phyloP scores from a whole-genome alignment of 2,888 invertebrate species.

The Artemia sp. region DNA sequence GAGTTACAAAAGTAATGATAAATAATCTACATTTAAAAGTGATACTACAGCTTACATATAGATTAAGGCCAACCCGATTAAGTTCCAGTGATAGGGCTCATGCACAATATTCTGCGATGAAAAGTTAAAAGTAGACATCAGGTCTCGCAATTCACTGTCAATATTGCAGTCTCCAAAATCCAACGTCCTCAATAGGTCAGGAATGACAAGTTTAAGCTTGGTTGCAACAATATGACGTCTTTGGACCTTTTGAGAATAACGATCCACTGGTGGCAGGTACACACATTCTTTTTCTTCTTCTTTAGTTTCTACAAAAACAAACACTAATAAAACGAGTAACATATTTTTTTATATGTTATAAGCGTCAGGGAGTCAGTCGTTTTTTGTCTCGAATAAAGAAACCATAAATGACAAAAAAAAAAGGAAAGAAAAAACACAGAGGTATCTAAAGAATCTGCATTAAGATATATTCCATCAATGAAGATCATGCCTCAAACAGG shows the following conservation, averaged over 20 bases:
- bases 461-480: too few species aligned
- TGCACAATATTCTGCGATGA: not conserved
- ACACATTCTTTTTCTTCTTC: not conserved
- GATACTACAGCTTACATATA: not conserved
- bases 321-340: too few species aligned
- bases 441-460: too few species aligned
- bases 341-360: too few species aligned
- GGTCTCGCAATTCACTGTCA: not conserved
- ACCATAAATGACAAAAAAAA: too few species aligned
- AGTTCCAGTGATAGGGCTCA: slow-evolving; percentile 4
- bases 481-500: too few species aligned
- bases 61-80: not conserved
- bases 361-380: too few species aligned
- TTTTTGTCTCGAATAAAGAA: too few species aligned
- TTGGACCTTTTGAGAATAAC: not conserved
- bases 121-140: not conserved
- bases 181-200: not conserved
- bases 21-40: too few species aligned
- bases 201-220: slow-evolving; percentile 4
- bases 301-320: not conserved
- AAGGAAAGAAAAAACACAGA: too few species aligned
- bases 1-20: too few species aligned
- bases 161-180: not conserved
- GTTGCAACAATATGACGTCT: not conserved
- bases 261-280: not conserved